phyloP scores from a whole-genome alignment of 92 coral and sea anemone genomes.

The Porites divaricata region DNA sequence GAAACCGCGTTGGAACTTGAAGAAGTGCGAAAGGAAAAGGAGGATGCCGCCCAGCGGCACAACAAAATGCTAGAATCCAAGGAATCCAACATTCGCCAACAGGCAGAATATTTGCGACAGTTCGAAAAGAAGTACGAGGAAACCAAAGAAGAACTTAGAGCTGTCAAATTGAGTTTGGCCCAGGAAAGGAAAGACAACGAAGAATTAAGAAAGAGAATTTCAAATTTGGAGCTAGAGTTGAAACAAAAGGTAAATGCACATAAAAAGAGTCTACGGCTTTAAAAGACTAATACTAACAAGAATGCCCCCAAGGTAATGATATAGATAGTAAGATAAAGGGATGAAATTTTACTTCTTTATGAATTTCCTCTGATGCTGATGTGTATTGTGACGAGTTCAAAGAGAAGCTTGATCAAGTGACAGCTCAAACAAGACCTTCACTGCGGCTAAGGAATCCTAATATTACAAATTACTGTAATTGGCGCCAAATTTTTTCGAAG shows the following conservation, averaged over 20 bases:
- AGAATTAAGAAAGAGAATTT: constrained; percentile 21
- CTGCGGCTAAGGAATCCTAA: too few relatives aligned
- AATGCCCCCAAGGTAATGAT: too few relatives aligned
- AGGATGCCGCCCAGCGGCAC: constrained; percentile 18
- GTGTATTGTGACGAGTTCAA: too few relatives aligned
- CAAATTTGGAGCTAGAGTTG: constrained; percentile 12
- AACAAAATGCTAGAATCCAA: constrained; percentile 35
- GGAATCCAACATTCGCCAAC: constrained; percentile 36
- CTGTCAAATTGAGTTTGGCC: constrained; percentile 12
- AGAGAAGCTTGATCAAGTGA: too few relatives aligned
- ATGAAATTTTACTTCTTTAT: too few relatives aligned
- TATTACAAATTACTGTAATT: too few relatives aligned
- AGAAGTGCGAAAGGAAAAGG: constrained; percentile 6
- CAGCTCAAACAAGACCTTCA: too few relatives aligned
- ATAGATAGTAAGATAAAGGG: too few relatives aligned
- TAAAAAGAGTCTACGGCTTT: too few relatives aligned
- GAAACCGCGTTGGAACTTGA: constrained; percentile 27
- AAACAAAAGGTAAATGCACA: constrained; percentile 26
- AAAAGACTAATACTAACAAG: too few relatives aligned
- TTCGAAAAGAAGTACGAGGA: constrained; percentile 60
- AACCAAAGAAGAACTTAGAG: constrained; percentile 33
- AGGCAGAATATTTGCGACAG: constrained; percentile 40
- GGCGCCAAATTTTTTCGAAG: too few relatives aligned
- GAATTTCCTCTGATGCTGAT: too few relatives aligned
- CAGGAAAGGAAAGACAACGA: constrained; percentile 27